These are phyloP conservation scores for Fringilla coelebs DNA, from an alignment of 2,797 vertebrate genomes.

Conservation along the genomic window DNA sequence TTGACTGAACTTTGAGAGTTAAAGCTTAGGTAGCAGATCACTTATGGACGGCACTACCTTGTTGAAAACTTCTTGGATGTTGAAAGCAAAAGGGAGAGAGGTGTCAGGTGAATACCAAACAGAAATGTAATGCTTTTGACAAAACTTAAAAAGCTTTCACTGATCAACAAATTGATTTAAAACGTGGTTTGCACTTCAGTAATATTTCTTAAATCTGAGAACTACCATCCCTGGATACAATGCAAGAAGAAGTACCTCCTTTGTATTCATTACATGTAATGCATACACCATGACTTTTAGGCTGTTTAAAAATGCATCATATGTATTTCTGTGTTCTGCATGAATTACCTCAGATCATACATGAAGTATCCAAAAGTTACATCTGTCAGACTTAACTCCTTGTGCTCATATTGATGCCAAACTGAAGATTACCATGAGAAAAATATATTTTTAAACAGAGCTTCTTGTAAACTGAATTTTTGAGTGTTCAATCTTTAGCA, in stretches of 20 bases:
- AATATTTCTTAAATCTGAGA: not conserved
- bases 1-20: not conserved
- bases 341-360: not conserved
- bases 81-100: not conserved
- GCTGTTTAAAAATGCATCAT: not conserved
- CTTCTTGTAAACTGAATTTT: not conserved
- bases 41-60: not conserved
- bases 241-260: not conserved
- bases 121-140: not conserved
- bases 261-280: not conserved
- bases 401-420: not conserved
- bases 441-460: not conserved
- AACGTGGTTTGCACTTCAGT: not conserved
- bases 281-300: not conserved
- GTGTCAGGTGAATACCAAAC: not conserved
- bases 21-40: not conserved
- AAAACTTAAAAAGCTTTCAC: not conserved
- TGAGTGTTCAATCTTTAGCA: not conserved
- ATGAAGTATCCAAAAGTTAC: not conserved
- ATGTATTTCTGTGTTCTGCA: not conserved
- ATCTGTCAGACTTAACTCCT: not conserved
- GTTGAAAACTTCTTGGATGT: not conserved
- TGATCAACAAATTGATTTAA: not conserved
- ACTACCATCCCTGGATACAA: not conserved
- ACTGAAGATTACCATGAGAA: not conserved